phyloP scores from a whole-genome alignment of 2,888 invertebrate genomes.

The Eilema depressum region DNA sequence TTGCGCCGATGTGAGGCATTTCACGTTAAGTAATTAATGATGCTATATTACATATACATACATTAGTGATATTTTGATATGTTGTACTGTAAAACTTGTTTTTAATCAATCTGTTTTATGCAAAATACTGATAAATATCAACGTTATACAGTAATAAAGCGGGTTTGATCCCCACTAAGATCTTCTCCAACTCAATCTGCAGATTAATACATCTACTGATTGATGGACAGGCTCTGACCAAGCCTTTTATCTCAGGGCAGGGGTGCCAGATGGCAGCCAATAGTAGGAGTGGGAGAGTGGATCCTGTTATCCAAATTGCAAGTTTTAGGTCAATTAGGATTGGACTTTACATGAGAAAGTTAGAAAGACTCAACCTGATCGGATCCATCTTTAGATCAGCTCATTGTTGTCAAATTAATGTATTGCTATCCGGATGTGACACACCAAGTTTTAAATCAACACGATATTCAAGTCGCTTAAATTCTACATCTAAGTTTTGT shows the following conservation, averaged over 20 bases:
- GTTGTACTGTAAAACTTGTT: slow-evolving; percentile 31
- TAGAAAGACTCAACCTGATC: not conserved
- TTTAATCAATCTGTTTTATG: slow-evolving; percentile 11
- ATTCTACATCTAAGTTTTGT: not conserved
- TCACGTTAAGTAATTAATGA: slow-evolving; percentile 27
- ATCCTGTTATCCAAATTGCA: too few relatives aligned
- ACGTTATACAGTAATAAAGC: too few relatives aligned
- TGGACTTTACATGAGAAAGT: too few relatives aligned
- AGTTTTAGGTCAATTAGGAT: too few relatives aligned
- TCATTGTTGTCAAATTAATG: not conserved
- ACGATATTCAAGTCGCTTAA: not conserved
- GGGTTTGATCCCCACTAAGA: too few relatives aligned
- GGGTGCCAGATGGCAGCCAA: too few relatives aligned
- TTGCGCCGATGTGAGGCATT: slow-evolving; percentile 20
- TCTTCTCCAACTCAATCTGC: too few relatives aligned
- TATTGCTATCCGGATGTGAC: not conserved
- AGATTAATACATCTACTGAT: too few relatives aligned
- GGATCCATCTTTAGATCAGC: not conserved
- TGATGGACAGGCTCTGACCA: too few relatives aligned
- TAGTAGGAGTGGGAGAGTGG: too few relatives aligned
- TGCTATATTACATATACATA: slow-evolving; percentile 26
- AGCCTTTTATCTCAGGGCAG: too few relatives aligned
- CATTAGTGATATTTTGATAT: slow-evolving; percentile 41
- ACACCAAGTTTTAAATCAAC: not conserved
- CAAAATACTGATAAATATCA: not conserved